Evolutionary conservation across 1,140 invertebrate genomes (phyloP).

Genomic region (Polyergus mexicanus): DNA sequence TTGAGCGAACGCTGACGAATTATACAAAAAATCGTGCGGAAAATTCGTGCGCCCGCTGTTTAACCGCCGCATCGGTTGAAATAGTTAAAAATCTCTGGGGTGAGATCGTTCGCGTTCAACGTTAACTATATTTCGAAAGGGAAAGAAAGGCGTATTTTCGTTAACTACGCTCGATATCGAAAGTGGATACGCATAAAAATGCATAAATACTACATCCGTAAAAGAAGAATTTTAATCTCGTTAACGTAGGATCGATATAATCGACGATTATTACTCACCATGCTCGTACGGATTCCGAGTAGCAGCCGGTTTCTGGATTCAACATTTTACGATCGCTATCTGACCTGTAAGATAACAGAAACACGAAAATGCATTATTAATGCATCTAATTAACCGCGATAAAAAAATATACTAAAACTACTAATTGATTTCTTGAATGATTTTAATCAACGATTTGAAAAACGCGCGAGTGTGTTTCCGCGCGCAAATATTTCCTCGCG

Average conservation of each 20-base stretch:
- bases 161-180: conserved; percentile 9
- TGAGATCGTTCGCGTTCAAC: conserved; percentile 64
- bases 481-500: background rate
- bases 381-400: background rate
- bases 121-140: conserved; percentile 70
- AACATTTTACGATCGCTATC: conserved; percentile 86
- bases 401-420: conserved; percentile 2
- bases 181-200: background rate
- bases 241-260: too few relatives aligned
- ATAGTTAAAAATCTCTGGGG: conserved; percentile 44
- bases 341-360: conserved; percentile 80
- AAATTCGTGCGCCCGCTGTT: conserved; percentile 41
- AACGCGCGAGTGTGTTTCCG: too few relatives aligned
- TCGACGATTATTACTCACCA: conserved; percentile 80
- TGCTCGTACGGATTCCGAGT: conserved; percentile 84
- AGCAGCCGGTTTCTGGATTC: conserved; percentile 84
- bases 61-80: conserved; percentile 37
- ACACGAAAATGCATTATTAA: background rate
- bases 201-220: background rate
- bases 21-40: conserved; percentile 47
- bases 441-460: conserved; percentile 23
- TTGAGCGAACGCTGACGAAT: conserved; percentile 42
- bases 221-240: background rate
- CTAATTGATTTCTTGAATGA: conserved; percentile 2
- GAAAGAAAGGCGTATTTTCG: conserved; percentile 7